These are phyloP conservation scores for Unio delphinus DNA, from an alignment of 2,888 invertebrate species.

Conservation along the genomic window DNA sequence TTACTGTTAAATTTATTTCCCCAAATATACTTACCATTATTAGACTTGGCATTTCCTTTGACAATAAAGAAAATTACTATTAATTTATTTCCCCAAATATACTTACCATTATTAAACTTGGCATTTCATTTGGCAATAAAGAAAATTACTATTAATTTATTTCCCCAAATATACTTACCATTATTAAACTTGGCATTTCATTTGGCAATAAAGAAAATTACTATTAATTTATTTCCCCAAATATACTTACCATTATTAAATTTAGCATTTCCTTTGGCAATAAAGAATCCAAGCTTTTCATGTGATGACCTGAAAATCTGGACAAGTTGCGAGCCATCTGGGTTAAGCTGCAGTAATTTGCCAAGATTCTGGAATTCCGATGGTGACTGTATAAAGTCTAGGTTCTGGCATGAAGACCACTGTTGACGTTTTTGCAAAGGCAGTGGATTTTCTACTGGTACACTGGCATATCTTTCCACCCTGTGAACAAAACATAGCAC, in stretches of 20 bases:
- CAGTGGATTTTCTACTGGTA: background rate
- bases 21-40: too few relatives aligned
- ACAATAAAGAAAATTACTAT: too few relatives aligned
- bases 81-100: too few relatives aligned
- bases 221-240: background rate
- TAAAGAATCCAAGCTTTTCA: conserved; percentile 68
- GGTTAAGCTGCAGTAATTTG: conserved; percentile 55
- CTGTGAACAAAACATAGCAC: background rate
- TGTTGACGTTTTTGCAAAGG: conserved; percentile 8
- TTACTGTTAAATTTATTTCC: too few relatives aligned
- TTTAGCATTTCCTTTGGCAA: conserved; percentile 64
- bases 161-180: too few relatives aligned
- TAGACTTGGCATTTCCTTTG: too few relatives aligned
- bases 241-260: conserved; percentile 61
- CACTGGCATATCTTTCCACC: conserved; percentile 1
- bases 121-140: too few relatives aligned
- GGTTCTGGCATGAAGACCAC: conserved; percentile 31
- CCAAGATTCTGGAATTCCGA: conserved; percentile 45
- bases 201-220: too few relatives aligned
- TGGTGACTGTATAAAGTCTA: conserved; percentile 16
- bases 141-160: too few relatives aligned
- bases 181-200: too few relatives aligned
- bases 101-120: too few relatives aligned
- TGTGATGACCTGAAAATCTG: conserved; percentile 59
- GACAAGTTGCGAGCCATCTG: conserved; percentile 66